These are phyloP conservation scores for Festucalex cinctus DNA, from an alignment of 2,113 vertebrate species.

Conservation along the genomic window DNA sequence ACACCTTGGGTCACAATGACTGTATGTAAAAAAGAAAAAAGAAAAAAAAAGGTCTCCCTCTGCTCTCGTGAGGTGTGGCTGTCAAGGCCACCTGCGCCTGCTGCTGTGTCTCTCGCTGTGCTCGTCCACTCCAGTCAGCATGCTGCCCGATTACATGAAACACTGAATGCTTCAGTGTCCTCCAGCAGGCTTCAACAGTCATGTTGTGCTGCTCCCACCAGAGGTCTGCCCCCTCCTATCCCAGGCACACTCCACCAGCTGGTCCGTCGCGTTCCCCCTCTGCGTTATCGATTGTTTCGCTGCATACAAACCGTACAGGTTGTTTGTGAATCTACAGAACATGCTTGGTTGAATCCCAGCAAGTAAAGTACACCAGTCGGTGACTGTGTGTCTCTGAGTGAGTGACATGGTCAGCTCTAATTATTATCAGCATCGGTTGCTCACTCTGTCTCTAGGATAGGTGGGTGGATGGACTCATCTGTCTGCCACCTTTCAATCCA, in stretches of 20 bases:
- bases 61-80: constrained; percentile 35
- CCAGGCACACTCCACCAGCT: constrained; percentile 44
- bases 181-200: constrained; percentile 49
- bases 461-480: background rate
- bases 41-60: no score
- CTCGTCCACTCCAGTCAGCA: constrained; percentile 47
- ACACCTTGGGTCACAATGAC: background rate
- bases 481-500: background rate
- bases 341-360: constrained; percentile 11
- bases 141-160: constrained; percentile 53
- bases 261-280: constrained; percentile 41
- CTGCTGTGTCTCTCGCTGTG: constrained; percentile 52
- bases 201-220: constrained; percentile 33
- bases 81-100: constrained; percentile 64
- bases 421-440: constrained; percentile 62
- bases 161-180: constrained; percentile 43
- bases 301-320: constrained; percentile 15
- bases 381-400: constrained; percentile 24
- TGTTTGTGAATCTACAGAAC: constrained; percentile 13
- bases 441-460: no score
- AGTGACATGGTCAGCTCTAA: constrained; percentile 59
- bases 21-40: no score
- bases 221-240: constrained; percentile 25
- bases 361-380: constrained; percentile 30
- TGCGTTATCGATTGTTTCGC: background rate